Evolutionary conservation across 2,797 vertebrate genomes (phyloP).

Genomic region (Characodon lateralis): DNA sequence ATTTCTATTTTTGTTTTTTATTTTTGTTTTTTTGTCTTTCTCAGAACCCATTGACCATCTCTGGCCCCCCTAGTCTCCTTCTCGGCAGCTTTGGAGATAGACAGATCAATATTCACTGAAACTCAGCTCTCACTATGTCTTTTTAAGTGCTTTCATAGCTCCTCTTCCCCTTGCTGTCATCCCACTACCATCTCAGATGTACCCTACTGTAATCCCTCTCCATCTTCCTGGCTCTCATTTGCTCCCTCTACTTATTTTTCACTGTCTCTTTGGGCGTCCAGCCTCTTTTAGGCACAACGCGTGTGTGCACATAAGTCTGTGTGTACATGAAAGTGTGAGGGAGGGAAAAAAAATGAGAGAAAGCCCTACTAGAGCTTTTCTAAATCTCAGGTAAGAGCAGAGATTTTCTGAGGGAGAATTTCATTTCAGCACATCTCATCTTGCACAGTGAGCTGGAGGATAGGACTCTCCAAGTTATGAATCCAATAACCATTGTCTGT

Average conservation of each 20-base stretch:
- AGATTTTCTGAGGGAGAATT: constrained; percentile 79
- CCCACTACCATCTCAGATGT: constrained; percentile 35
- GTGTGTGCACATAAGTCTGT: constrained; percentile 15
- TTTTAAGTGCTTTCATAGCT: constrained; percentile 57
- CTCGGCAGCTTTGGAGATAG: constrained; percentile 45
- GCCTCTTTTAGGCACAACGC: constrained; percentile 36
- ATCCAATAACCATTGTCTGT: constrained; percentile 73
- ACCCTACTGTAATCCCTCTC: constrained; percentile 59
- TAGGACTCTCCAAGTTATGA: constrained; percentile 75
- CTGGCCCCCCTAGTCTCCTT: constrained; percentile 27
- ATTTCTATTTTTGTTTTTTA: constrained; percentile 4
- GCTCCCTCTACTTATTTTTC: constrained; percentile 56
- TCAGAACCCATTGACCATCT: constrained; percentile 36
- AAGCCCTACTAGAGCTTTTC: constrained; percentile 68
- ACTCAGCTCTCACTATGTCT: constrained; percentile 49
- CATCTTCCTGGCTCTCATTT: constrained; percentile 56
- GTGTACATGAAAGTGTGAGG: not conserved
- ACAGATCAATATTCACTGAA: constrained; percentile 68
- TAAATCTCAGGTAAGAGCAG: constrained; percentile 80
- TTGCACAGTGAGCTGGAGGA: constrained; percentile 65
- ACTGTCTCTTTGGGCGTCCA: constrained; percentile 35
- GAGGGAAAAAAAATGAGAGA: constrained; percentile 22
- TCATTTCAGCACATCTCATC: constrained; percentile 80
- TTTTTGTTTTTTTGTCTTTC: constrained; percentile 16
- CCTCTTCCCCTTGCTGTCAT: constrained; percentile 55